Evolutionary conservation across 1,140 invertebrate species (phyloP).

Genomic region (Drosophila littoralis): DNA sequence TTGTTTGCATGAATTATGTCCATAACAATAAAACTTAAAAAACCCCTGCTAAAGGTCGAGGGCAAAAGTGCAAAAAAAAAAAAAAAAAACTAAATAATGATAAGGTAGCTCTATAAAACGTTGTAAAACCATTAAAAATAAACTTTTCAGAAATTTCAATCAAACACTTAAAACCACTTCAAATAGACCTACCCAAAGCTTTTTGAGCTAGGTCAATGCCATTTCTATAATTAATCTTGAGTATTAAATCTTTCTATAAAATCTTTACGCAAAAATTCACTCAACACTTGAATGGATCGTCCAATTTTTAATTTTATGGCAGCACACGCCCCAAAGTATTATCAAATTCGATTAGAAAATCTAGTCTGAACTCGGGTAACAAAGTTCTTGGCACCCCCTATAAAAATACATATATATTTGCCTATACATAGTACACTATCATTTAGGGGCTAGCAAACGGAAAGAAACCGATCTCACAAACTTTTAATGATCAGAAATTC

Average conservation of each 20-base stretch:
- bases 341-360: constrained; percentile 27
- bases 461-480: neutral
- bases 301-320: neutral
- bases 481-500: too few relatives aligned
- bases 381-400: constrained; percentile 45
- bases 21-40: constrained; percentile 6
- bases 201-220: constrained; percentile 39
- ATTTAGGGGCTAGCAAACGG: neutral
- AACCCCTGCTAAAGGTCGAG: neutral
- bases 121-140: constrained; percentile 18
- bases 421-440: neutral
- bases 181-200: constrained; percentile 50
- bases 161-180: constrained; percentile 1
- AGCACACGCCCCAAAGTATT: constrained; percentile 25
- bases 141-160: constrained; percentile 2
- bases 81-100: constrained; percentile 30
- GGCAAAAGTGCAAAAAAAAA: too few relatives aligned
- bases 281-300: neutral
- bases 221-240: constrained; percentile 23
- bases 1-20: constrained; percentile 56
- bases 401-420: constrained; percentile 2
- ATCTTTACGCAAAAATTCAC: constrained; percentile 17
- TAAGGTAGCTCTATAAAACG: constrained; percentile 16
- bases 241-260: constrained; percentile 13
- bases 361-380: constrained; percentile 29